Evolutionary conservation across 2,797 vertebrate species (phyloP), one percentile per base, ranked within the genome.

Genomic region (Leptoclinus maculatus): DNA sequence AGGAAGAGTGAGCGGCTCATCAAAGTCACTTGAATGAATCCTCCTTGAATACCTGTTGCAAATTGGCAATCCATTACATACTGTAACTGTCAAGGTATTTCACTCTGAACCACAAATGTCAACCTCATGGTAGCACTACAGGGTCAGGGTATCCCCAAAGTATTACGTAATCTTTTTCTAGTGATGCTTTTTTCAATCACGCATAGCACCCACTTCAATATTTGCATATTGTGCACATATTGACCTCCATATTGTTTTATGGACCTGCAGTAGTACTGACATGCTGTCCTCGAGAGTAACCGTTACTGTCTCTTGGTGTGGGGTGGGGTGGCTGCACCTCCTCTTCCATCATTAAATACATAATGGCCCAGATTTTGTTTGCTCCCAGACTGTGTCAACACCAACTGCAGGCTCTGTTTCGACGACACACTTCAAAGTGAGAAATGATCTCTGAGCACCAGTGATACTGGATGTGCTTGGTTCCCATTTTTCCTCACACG

Each of bases 331-430:
- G 78, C 49, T 38, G 23, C 72, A 67, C 59, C 58, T 82, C 74
- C 86, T 84, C 71, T 71, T 86, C 74, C 79, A 76, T 89, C 83
- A 89, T 91, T 90, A 89, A 92, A 88, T 82, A 87, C 77, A 90
- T 90, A 92, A 93, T 83, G 83, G 83, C 80, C 88, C 80, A 82
- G 83, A 87, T 86, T 93, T 66, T 88, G 82, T 91, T 92, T 92
- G 88, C 81, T 85, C 71, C 71, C 58, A 79, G 86, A 80, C 83
- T 84, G 82, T 89, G 87, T 90, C 86, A 89, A 87, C 89, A 88
- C 59, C 82, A 81, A 87, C 71, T 88, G 83, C 82, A 79, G 85
- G 68, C 85, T 84, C 70, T 54, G 80, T 80, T 80, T 81, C 21
- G 78, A 87, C 86, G 75, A 76, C 71, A 79, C 76, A 82, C 82